Conservation (phyloP, 1,140 invertebrate species). For the Nylanderia fulva region DNA sequence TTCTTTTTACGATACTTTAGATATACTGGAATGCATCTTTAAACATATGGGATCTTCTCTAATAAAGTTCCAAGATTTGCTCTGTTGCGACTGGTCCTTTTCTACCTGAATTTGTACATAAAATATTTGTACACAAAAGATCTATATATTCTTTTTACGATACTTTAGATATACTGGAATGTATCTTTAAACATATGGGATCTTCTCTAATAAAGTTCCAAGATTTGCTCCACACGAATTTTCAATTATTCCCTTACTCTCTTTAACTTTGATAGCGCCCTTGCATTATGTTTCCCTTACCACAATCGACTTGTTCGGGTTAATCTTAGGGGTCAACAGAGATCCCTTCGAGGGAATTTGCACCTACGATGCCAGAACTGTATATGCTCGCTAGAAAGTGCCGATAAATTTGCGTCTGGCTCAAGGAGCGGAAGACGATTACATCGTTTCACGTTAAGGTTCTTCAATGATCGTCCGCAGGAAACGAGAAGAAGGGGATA, state of each 20-base stretch:
- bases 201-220: not conserved
- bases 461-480: slow-evolving; percentile 64
- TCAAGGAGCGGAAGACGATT: slow-evolving; percentile 65
- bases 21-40: not conserved
- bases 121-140: not conserved
- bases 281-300: not conserved
- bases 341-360: slow-evolving; percentile 12
- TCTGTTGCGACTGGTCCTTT: no score
- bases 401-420: slow-evolving; percentile 56
- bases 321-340: slow-evolving; percentile 30
- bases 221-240: not conserved
- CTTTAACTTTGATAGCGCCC: not conserved
- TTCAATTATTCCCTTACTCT: not conserved
- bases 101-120: no score
- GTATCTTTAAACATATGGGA: not conserved
- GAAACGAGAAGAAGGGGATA: slow-evolving; percentile 65
- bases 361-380: not conserved
- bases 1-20: not conserved
- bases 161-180: not conserved
- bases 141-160: not conserved
- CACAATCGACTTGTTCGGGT: slow-evolving; percentile 38
- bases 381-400: slow-evolving; percentile 62
- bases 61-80: slow-evolving; percentile 5
- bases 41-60: not conserved
- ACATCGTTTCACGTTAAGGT: slow-evolving; percentile 65